Base-by-base conservation (phyloP, 64 coral and sea anemone species). In the Montipora capricornis region DNA sequence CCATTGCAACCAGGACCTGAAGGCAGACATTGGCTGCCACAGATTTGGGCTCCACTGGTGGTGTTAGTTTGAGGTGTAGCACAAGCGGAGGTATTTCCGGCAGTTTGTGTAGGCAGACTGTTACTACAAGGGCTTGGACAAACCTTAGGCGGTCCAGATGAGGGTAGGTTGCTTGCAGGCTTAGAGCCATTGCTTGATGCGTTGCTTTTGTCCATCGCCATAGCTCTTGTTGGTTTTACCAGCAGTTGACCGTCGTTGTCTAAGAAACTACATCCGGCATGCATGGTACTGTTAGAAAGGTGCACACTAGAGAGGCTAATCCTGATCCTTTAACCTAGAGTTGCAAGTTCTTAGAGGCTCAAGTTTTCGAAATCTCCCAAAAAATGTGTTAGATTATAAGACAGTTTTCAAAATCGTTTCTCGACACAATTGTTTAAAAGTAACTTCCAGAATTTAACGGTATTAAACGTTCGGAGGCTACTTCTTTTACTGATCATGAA, bases 191-290 rank as follows among this genome's bases (percentile, higher is more conserved):
- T 86, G 19, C 16, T 71, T 5, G 82, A 71, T 86, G 26, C 61
- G 49, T 86, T 86, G 4, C 49, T 71, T 66, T 46, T 86, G 82
- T 86, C 82, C 66, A 86, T 47, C 20, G 47, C 46, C 5, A 50
- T 48, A 50, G 7, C 7, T 47, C 49, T 70, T 20, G 46, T 62
- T 86, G 82, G 82, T 86, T 86, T 73, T 71, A 86, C 66, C 45
- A 86, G 66, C 8, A 68, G 47, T 46, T 86, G 82, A 5, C 47
- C 82, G 6, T 86, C 82, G 8, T 86, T 64, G 51, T 86, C 82
- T 12, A 86, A 46, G 4, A 86, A 86, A 19, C 82, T 86, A 16
- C 48, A 44, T 1, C 29, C 29, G 29, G n/a, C 44, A 86, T 24
- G 47, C 16, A 49, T 10, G 6, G 67, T 5, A 84, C 8, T 14